Evolutionary conservation across 2,888 invertebrate species (phyloP), one percentile per base, ranked within the genome.

Genomic region (Lasioglossum zephyrum): DNA sequence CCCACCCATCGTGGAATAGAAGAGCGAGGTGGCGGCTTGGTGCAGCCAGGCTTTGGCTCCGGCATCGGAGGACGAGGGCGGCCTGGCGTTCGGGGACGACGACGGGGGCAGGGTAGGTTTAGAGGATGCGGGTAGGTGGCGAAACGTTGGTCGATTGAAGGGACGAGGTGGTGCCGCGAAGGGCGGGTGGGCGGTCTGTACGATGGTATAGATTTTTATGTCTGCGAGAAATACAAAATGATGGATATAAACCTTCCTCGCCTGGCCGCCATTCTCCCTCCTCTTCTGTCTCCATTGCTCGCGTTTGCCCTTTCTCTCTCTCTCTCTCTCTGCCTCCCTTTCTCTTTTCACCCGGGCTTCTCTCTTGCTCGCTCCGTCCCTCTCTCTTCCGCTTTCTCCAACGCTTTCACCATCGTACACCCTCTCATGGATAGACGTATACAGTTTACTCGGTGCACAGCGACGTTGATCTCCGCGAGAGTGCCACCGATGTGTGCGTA

Each of bases 171-270:
- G 80, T 80, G 85, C 85, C 87, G 89, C 82, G 85, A 88, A 86
- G 88, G 89, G 82, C 84, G 86, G 88, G 82, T 87, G 87, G 86
- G 88, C 87, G 86, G 86, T 83, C 88, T 88, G 92, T 87, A 91
- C 92, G 92, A 93, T 94, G 93, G 94, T 94, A 94, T 94, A 94
- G 94, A 94, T 94, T 94, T 94, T 94, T 94, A 94, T 94, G 94
- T 94, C 94, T 94, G 93, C 92, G 94, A 94, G 94, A 93, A 94
- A 94, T 94, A 94, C 94, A 94, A 94, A 94, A 94, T 94, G 94
- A 94, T 94, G 94, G 94, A 94, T 94, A 94, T 94, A 94, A 94
- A 94, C 93, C 94, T 92, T 92, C 91, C 88, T 88, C 91, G 88
- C 90, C 90, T 89, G 90, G 89, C 89, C 91, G 87, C 86, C 85